A percentile compares a stretch with the other conserved stretches of the same genome.
Evolutionary conservation across 2,113 vertebrate genomes (phyloP).

Genomic region (Cygnus atratus): DNA sequence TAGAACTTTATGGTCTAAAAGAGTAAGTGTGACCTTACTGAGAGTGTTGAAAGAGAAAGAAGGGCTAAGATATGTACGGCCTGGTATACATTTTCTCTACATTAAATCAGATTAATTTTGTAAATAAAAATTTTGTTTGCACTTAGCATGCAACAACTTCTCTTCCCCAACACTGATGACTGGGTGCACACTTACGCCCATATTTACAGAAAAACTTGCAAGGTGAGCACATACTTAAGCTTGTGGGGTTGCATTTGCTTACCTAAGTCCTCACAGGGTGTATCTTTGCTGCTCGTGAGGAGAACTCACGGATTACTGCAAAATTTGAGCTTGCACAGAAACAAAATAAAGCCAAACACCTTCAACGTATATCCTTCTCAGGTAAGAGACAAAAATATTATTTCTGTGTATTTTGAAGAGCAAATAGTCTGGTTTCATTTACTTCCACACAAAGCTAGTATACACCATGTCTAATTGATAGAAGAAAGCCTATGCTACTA

Average conservation of each 20-base stretch:
- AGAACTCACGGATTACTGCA: neutral
- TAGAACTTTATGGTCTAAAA: neutral
- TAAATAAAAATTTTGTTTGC: neutral
- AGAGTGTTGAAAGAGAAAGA: neutral
- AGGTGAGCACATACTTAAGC: neutral
- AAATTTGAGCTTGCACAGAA: neutral
- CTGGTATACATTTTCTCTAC: neutral
- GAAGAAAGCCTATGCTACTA: neutral
- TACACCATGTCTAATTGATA: neutral
- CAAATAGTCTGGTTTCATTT: neutral
- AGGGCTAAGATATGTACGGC: neutral
- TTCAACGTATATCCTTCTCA: neutral
- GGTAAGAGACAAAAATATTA: neutral
- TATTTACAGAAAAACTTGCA: neutral
- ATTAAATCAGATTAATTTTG: neutral
- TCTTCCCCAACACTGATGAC: neutral
- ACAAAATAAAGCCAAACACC: neutral
- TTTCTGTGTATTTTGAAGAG: neutral
- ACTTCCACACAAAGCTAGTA: neutral
- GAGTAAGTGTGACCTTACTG: neutral
- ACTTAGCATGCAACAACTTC: neutral
- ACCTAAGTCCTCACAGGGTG: fast-evolving
- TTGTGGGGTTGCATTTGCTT: neutral
- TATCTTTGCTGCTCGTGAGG: neutral
- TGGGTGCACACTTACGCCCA: fast-evolving